Conservation (phyloP, 92 coral and sea anemone species). For the Phenganax stokvisi region DNA sequence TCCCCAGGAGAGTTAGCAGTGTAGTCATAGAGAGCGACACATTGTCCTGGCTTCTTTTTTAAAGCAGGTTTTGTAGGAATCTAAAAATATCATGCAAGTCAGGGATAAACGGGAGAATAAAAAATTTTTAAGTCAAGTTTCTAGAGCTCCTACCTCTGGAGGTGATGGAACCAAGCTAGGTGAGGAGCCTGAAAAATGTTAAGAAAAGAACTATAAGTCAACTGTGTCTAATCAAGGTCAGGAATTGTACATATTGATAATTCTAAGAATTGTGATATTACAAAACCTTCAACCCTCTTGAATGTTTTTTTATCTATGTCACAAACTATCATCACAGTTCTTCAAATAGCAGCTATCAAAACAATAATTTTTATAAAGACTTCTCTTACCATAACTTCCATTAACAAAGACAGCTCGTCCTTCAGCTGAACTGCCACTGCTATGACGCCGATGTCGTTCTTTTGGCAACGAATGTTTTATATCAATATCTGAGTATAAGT, state of each 20-base stretch:
- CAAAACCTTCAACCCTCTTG: no score
- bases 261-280: background rate
- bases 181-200: constrained; percentile 13
- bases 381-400: constrained; percentile 31
- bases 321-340: no score
- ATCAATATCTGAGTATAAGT: constrained; percentile 30
- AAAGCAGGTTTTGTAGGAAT: constrained; percentile 33
- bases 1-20: constrained; percentile 82
- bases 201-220: no score
- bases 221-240: no score
- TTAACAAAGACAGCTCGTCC: constrained; percentile 27
- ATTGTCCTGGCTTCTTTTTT: constrained; percentile 34
- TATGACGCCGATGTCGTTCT: constrained; percentile 7
- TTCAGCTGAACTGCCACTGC: constrained; percentile 20
- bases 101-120: background rate
- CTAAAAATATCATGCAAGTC: background rate
- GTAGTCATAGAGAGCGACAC: constrained; percentile 86
- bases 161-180: constrained; percentile 35
- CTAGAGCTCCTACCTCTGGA: constrained; percentile 17
- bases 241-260: background rate
- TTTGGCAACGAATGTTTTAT: background rate
- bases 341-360: no score
- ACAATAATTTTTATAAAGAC: background rate
- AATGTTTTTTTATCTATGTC: no score
- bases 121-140: background rate